Evolutionary conservation across 2,797 vertebrate species (phyloP), one percentile per base, ranked within the genome.

Genomic region (Nothura maculosa): DNA sequence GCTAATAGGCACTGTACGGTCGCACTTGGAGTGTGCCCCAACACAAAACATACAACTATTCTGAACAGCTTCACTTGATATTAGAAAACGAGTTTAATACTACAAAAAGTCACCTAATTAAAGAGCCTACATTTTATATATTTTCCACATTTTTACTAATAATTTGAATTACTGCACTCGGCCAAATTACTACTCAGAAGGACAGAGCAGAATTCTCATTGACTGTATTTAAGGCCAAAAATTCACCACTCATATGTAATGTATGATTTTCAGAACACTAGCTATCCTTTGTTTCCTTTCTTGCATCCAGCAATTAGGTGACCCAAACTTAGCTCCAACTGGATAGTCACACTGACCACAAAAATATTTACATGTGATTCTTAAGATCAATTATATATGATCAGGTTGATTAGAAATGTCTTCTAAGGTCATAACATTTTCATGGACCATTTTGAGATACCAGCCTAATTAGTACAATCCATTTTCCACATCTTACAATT

Each of bases 131-230:
- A 13, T 68, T 84, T 6, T 17, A 77, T 7, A 7, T 52, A 30
- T 66, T 82, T 88, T 81, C 78, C 12, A 28, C 2, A 7, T 16
- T 81, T 94, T 91, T 78, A 19, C 30, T 45, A 27, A 67, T 80
- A 85, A 36, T 14, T 5, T 50, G 73, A 28, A 60, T 32, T 70
- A 21, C 3, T 74, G 9, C 66, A 63, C 8, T n/a, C 50, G 13
- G 12, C 16, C 60, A 76, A 69, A 76, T n/a, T 12, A 57, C 2
- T 9, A 7, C 10, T 12, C 27, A 50, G 38, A 67, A 57, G 16
- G 12, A 50, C 14, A 61, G 2, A 72, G 10, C 1, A 22, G 36
- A 82, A 80, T 4, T 25, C 1, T 14, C 25, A 55, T 10, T 69
- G 27, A 27, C 6, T 6, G 5, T 25, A 64, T 47, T 30, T 76